Base-by-base conservation (phyloP, 2,113 vertebrate species). In the Gobiocypris rarus region DNA sequence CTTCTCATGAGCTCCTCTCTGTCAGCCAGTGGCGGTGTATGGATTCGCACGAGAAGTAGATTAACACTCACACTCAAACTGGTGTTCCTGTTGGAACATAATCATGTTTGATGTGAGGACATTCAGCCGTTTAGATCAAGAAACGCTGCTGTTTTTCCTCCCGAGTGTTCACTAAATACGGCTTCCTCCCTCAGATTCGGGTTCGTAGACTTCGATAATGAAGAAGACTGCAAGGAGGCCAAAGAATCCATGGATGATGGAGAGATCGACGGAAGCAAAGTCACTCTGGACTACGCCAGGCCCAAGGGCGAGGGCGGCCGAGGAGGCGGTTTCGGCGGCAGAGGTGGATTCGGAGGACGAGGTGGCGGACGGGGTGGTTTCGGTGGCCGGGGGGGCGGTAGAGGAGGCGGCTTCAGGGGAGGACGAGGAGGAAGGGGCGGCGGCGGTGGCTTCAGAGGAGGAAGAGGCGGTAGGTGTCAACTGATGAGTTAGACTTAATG, bases 191-290 rank as follows among this genome's bases (percentile, higher is more conserved):
- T 0, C 76, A 99, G 98, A 48, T 99, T 97, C 84, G 98, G 98
- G 1, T 99, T 99, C 91, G 97, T 99, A 48, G 97, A 99, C 92
- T 99, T 99, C 50, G 94, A 96, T 86, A 96, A 94, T 1, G 94
- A 98, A 45, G 94, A 96, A 15, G 98, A 98, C 85, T 98, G 97
- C 89, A 98, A 98, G 90, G 96, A 96, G 5, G 98, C 97, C 26
- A 99, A 97, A 86, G 97, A 97, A 76, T 95, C 97, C 26, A 99
- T 99, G 98, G 97, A 99, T 17, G 96, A 97, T 0, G 95, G 97
- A 0, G 97, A 99, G 91, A 96, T 98, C 0, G 97, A 99, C 4
- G 98, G 98, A 80, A 96, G 91, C 92, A 97, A 90, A 93, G 95
- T 99, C 67, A 97, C 93, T n/a, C 94, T 99, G 38, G 98, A 99